Percentiles rank a stretch among this genome's conserved stretches.
phyloP scores from a whole-genome alignment of 1,140 invertebrate genomes.

The Cotesia typhae region DNA sequence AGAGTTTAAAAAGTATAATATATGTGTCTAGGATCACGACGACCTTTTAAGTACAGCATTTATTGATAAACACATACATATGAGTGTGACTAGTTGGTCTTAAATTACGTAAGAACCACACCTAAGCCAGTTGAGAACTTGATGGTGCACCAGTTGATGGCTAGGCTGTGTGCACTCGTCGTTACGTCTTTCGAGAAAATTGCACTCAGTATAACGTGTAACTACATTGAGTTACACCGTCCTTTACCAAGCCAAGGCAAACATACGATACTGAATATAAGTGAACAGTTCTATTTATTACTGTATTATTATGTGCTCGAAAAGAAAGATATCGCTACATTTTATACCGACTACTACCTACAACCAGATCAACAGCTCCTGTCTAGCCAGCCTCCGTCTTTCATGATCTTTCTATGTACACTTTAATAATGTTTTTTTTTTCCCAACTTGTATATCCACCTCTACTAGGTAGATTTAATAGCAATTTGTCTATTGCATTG shows the following conservation, averaged over 20 bases:
- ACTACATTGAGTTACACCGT: slow-evolving; percentile 16
- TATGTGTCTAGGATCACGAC: neutral
- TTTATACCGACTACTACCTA: neutral
- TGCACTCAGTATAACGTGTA: slow-evolving; percentile 15
- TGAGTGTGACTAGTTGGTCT: slow-evolving; percentile 46
- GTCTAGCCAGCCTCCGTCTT: slow-evolving; percentile 13
- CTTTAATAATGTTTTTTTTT: neutral
- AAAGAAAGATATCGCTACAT: slow-evolving; percentile 35
- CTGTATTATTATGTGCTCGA: slow-evolving; percentile 49
- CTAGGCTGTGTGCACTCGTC: slow-evolving; percentile 41
- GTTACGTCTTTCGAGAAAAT: slow-evolving; percentile 28
- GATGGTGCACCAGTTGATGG: slow-evolving; percentile 34
- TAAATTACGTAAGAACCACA: slow-evolving; percentile 64
- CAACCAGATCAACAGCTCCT: slow-evolving; percentile 27
- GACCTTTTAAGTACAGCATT: slow-evolving; percentile 32
- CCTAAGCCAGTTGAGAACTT: slow-evolving; percentile 51
- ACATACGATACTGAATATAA: neutral
- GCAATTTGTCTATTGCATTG: too few species aligned
- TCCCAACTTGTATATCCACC: neutral
- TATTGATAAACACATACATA: slow-evolving; percentile 19
- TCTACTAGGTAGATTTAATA: neutral
- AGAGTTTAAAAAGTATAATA: neutral
- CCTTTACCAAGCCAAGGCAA: slow-evolving; percentile 28
- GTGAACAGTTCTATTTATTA: slow-evolving; percentile 46
- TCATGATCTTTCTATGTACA: slow-evolving; percentile 22